phyloP scores from a whole-genome alignment of 2,888 invertebrate genomes.

The Pristionchus arcanus region DNA sequence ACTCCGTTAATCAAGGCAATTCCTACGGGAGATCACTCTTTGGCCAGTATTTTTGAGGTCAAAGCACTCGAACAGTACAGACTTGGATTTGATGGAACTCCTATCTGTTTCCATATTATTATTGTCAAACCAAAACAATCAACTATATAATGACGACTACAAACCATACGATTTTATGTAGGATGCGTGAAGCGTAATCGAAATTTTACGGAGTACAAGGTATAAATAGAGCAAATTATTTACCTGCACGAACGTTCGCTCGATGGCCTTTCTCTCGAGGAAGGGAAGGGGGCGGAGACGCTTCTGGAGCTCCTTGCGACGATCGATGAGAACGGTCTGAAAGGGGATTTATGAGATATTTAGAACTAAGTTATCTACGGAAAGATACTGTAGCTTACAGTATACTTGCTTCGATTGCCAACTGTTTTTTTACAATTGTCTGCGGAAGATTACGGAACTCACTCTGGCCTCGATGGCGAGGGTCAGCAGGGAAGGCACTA shows the following conservation, averaged over 20 bases:
- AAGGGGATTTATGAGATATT: background rate
- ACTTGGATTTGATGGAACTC: no score
- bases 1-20: no score
- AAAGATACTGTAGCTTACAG: background rate
- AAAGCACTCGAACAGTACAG: no score
- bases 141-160: no score
- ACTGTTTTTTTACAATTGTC: background rate
- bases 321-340: conserved; percentile 35
- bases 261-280: background rate
- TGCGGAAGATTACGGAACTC: background rate
- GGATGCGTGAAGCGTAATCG: no score
- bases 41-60: no score
- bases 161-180: no score
- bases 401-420: background rate
- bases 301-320: background rate
- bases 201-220: no score
- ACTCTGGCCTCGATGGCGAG: conserved; percentile 39
- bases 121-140: no score
- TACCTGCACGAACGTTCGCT: background rate
- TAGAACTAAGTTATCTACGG: background rate
- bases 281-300: background rate
- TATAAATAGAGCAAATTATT: background rate
- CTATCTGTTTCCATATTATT: no score
- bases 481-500: background rate
- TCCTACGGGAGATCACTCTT: no score